Evolutionary conservation across 2,888 invertebrate genomes (phyloP).

Genomic region (Clostera curtula): DNA sequence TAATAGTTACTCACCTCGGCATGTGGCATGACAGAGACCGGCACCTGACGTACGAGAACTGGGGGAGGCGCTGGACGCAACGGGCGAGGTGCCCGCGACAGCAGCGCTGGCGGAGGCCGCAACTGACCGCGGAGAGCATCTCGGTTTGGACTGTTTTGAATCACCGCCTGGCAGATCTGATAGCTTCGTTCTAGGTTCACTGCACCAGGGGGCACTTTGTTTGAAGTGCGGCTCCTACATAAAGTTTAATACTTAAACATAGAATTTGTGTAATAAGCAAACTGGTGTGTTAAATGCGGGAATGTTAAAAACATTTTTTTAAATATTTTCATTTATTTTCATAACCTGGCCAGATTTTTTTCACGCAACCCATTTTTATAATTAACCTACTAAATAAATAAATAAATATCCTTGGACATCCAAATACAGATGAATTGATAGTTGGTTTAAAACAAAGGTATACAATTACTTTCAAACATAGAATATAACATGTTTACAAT

Average conservation of each 20-base stretch:
- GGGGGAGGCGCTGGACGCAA: slow-evolving; percentile 56
- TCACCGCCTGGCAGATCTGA: slow-evolving; percentile 94
- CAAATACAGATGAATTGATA: no score
- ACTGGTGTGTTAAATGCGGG: no score
- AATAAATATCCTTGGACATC: no score
- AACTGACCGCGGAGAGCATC: slow-evolving; percentile 90
- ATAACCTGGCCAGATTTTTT: no score
- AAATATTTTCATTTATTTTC: no score
- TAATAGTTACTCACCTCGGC: slow-evolving; percentile 51
- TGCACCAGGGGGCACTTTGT: slow-evolving; percentile 90
- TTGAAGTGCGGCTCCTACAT: slow-evolving; percentile 74
- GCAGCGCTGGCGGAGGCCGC: slow-evolving; percentile 87
- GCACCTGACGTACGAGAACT: slow-evolving; percentile 76
- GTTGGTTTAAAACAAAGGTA: no score
- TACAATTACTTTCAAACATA: no score
- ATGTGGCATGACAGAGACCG: slow-evolving; percentile 74
- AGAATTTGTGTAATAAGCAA: no score
- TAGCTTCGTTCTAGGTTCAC: slow-evolving; percentile 96
- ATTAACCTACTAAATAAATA: no score
- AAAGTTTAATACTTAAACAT: no score
- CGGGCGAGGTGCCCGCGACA: slow-evolving; percentile 63
- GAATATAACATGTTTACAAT: not conserved
- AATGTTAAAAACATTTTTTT: no score
- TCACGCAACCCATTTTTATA: no score
- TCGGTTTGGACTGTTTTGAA: slow-evolving; percentile 94